Percentiles rank a stretch among this genome's conserved stretches.
Conservation (phyloP, 2,888 invertebrate species). For the Dorcus parallelipipedus region DNA sequence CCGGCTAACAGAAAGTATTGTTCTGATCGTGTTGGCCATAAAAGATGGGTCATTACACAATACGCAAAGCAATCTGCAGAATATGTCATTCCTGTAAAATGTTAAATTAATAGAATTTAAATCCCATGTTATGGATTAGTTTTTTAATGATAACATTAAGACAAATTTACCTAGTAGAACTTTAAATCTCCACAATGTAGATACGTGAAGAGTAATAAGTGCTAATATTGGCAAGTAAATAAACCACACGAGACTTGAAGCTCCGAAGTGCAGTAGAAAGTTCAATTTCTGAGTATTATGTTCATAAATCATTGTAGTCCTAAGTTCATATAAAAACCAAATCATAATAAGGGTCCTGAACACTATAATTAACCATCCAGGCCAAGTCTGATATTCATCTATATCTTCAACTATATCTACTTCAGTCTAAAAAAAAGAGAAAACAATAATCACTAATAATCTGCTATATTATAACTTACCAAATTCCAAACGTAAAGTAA, state of each 20-base stretch:
- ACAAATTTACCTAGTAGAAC: constrained; percentile 72
- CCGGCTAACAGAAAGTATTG: constrained; percentile 84
- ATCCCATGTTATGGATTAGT: background rate
- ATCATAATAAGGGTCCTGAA: constrained; percentile 82
- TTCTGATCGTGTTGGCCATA: constrained; percentile 94
- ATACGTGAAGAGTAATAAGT: constrained; percentile 87
- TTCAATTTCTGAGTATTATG: constrained; percentile 81
- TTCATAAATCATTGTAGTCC: constrained; percentile 77
- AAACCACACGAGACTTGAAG: constrained; percentile 97
- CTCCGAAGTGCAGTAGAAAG: constrained; percentile 94
- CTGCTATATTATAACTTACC: constrained; percentile 58
- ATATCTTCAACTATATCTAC: constrained; percentile 94
- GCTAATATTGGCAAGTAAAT: constrained; percentile 94
- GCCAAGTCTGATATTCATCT: constrained; percentile 97
- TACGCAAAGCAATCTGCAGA: constrained; percentile 94
- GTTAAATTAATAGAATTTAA: background rate
- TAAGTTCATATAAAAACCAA: constrained; percentile 79
- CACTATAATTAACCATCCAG: constrained; percentile 90
- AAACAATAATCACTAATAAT: constrained; percentile 7
- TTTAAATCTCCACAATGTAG: constrained; percentile 94
- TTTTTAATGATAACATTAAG: background rate
- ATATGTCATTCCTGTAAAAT: constrained; percentile 79
- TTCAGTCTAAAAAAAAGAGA: constrained; percentile 72
- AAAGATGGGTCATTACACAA: constrained; percentile 89
- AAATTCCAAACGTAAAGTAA: constrained; percentile 94